A percentile compares a stretch with the other conserved stretches of the same genome.
Evolutionary conservation across 2,888 invertebrate species (phyloP).

Genomic region (Pyrrhia umbra): DNA sequence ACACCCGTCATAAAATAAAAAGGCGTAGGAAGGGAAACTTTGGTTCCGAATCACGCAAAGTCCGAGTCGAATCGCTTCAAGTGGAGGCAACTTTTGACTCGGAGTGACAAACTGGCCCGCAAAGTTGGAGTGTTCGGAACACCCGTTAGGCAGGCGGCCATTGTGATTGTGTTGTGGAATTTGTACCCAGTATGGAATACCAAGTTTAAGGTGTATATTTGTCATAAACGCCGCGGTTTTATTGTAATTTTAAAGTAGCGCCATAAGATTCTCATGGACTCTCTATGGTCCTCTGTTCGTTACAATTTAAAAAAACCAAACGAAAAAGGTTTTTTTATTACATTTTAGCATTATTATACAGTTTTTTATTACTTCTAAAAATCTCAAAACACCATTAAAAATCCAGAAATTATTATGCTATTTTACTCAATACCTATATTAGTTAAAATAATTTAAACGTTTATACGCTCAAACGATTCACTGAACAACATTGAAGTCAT

Average conservation of each 20-base stretch:
- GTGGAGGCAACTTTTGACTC: slow-evolving; percentile 72
- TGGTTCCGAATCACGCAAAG: slow-evolving; percentile 66
- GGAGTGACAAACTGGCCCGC: slow-evolving; percentile 73
- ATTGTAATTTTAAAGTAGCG: slow-evolving; percentile 18
- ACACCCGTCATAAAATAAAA: slow-evolving; percentile 75
- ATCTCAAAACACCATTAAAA: no score
- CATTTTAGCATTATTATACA: no score
- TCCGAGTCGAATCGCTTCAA: slow-evolving; percentile 65
- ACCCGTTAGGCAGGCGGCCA: slow-evolving; percentile 60
- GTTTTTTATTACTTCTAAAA: no score
- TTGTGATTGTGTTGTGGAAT: slow-evolving; percentile 55
- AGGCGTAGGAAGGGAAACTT: slow-evolving; percentile 66
- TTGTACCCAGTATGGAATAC: slow-evolving; percentile 43
- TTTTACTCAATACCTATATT: no score
- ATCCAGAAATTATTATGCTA: no score
- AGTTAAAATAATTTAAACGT: slow-evolving; percentile 1
- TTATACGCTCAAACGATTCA: slow-evolving; percentile 1
- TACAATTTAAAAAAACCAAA: no score
- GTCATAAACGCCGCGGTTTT: slow-evolving; percentile 40
- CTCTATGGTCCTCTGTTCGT: no score
- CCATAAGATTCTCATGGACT: no score
- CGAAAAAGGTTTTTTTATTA: no score
- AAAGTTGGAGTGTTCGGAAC: slow-evolving; percentile 66
- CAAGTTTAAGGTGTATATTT: slow-evolving; percentile 33
- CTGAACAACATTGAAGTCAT: slow-evolving; percentile 2